Percentiles rank a stretch among this genome's conserved stretches.
Evolutionary conservation across 2,797 vertebrate genomes (phyloP).

Genomic region (Tenualosa thibaudeaui): DNA sequence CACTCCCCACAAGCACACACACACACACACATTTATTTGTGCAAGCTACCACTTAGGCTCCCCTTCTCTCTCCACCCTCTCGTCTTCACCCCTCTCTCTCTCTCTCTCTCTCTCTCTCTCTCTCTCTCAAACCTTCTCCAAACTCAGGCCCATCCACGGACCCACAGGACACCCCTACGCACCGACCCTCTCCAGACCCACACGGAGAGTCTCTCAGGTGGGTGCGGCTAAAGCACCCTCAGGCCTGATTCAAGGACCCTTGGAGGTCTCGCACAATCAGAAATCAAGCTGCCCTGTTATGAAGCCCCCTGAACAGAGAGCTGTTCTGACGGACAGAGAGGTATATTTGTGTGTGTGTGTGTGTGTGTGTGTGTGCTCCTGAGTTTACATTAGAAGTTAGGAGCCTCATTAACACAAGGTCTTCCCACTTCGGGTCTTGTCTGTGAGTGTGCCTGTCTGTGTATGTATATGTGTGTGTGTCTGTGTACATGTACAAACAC

Average conservation of each 20-base stretch:
- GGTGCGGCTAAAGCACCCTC: neutral
- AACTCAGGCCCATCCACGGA: neutral
- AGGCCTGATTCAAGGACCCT: constrained; percentile 26
- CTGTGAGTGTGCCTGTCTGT: neutral
- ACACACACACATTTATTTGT: too few relatives aligned
- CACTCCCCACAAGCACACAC: neutral
- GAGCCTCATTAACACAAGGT: neutral
- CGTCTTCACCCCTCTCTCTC: too few relatives aligned
- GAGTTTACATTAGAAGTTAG: neutral
- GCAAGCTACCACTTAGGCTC: too few relatives aligned
- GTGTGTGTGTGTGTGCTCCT: neutral
- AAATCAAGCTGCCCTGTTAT: neutral
- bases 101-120: neutral
- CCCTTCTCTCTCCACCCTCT: too few relatives aligned
- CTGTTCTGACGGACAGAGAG: neutral
- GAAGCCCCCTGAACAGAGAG: neutral
- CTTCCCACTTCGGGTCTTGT: neutral
- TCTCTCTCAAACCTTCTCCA: neutral
- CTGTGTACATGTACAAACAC: neutral
- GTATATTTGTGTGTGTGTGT: neutral
- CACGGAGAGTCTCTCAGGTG: neutral
- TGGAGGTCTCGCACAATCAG: neutral
- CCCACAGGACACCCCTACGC: neutral
- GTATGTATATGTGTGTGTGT: neutral
- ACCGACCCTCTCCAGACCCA: neutral